phyloP scores from a whole-genome alignment of 2,888 invertebrate genomes.

The Polydrusus pterygomalis region DNA sequence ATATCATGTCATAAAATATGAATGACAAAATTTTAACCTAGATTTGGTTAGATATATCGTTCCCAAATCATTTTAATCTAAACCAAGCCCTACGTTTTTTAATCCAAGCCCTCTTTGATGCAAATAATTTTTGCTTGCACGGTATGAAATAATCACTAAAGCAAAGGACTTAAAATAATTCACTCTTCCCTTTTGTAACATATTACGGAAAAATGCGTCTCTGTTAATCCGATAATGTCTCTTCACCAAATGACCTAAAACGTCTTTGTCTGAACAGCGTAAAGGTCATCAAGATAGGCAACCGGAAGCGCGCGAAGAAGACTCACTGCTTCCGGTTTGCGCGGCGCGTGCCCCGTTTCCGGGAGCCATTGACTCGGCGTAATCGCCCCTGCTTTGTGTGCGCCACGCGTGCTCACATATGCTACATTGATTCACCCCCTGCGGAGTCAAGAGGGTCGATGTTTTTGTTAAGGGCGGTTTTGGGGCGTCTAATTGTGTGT shows the following conservation, averaged over 20 bases:
- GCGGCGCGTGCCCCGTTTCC: slow-evolving; percentile 63
- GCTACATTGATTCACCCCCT: slow-evolving; percentile 65
- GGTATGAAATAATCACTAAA: no score
- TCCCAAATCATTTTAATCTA: no score
- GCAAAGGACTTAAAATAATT: no score
- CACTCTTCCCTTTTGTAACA: no score
- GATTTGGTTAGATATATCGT: no score
- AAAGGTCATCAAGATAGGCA: slow-evolving; percentile 55
- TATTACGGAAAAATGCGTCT: neutral
- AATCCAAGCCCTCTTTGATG: no score
- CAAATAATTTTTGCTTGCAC: no score
- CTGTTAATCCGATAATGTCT: slow-evolving; percentile 30
- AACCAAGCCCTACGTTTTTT: no score
- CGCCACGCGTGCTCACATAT: slow-evolving; percentile 59
- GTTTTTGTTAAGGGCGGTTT: slow-evolving; percentile 59
- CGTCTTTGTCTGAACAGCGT: slow-evolving; percentile 39
- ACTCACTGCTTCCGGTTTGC: slow-evolving; percentile 59
- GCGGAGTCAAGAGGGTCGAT: slow-evolving; percentile 57
- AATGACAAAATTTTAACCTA: no score
- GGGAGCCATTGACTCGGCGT: slow-evolving; percentile 68
- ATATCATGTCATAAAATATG: no score
- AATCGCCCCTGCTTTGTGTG: slow-evolving; percentile 53
- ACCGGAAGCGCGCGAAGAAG: slow-evolving; percentile 59
- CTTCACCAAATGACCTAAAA: slow-evolving; percentile 38
- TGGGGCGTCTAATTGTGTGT: slow-evolving; percentile 54